Evolutionary conservation across 92 coral and sea anemone species (phyloP), one percentile per base, ranked within the genome.

Genomic region (Epizoanthus rinbou): DNA sequence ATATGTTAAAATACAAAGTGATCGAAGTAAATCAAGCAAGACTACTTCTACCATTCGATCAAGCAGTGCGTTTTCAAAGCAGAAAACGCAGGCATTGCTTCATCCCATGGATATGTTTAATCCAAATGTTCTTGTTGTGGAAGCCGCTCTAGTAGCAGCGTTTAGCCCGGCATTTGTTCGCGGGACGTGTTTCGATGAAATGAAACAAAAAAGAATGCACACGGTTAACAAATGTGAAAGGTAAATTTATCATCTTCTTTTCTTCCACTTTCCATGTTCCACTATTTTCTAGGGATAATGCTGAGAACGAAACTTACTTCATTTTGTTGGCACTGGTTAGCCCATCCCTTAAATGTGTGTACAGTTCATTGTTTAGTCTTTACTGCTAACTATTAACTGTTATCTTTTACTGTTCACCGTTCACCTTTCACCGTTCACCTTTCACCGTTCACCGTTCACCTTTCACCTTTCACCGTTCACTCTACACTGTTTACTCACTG

Each of bases 161-260:
- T 79, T 79, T 67, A 79, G 84, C 69, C 84, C 84, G 15, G 19
- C 57, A 28, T 79, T 58, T 53, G 84, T 79, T 25, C 37, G 4
- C 15, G 84, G 84, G 2, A 79, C 84, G 1, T 79, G 84, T 45
- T 79, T 58, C 37, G 71, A 79, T 43, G 84, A 79, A 6, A 79
- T 62, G 84, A 79, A 79, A 67, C 7, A 14, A 21, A 25, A n/a
- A 25, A 74, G 84, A 3, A 21, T 4, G 10, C 1, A 16, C 18
- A 43, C 39, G 70, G 84, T 79, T 1, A 79, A 79, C 84, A 79
- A 79, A 67, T 79, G 71, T 19, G 84, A 79, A 39, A 79, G 84
- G 84, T 79, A 64, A 13, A 43, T 19, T 31, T 73, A 4, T 73
- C n/a, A 24, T 45, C 53, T 69, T 7, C 10, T 18, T 3, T 14